phyloP scores from a whole-genome alignment of 2,888 invertebrate genomes.

The Adelognathus sp. region DNA sequence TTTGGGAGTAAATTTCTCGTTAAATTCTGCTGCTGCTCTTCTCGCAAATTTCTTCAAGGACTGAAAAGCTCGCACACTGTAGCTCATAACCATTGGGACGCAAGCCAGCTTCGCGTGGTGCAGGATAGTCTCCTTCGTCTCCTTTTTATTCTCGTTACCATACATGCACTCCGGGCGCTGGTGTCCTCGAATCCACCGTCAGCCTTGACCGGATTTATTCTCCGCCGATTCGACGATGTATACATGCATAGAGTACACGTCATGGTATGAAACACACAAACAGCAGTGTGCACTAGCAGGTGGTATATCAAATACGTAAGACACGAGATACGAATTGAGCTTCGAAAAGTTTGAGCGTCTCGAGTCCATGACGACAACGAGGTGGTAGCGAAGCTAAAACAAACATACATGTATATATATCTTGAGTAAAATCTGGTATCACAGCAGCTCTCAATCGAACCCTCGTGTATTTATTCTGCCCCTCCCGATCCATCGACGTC shows the following conservation, averaged over 20 bases:
- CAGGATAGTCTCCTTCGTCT: conserved; percentile 9
- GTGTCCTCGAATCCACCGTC: conserved; percentile 18
- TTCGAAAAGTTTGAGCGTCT: background rate
- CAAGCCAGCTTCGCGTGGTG: conserved; percentile 7
- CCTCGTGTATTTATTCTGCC: background rate
- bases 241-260: background rate
- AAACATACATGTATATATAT: background rate
- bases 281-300: background rate
- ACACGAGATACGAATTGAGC: background rate
- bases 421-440: background rate
- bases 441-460: background rate
- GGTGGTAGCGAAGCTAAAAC: background rate
- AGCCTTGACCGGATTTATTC: conserved; percentile 53
- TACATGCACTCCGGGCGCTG: background rate
- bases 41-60: background rate
- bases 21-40: background rate
- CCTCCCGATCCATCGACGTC: background rate
- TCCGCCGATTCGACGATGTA: background rate
- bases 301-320: background rate
- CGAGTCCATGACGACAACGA: background rate
- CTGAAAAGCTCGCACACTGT: background rate
- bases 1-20: background rate
- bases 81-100: conserved; percentile 17
- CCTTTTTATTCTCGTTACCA: background rate
- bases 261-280: background rate